phyloP scores from a whole-genome alignment of 2,113 vertebrate species.

The Onychostruthus taczanowskii region DNA sequence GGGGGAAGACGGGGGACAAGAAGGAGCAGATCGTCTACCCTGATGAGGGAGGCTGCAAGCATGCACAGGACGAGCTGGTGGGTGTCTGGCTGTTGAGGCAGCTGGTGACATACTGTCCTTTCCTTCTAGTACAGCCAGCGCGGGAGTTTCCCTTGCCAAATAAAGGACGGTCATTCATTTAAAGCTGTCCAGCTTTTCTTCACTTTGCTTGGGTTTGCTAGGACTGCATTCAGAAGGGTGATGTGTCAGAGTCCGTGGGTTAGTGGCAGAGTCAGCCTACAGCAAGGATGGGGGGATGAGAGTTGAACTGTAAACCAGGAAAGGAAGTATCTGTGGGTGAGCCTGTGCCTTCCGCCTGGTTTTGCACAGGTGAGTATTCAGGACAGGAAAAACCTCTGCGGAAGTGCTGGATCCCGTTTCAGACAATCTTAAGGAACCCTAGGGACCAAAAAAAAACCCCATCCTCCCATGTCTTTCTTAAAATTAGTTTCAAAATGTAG shows the following conservation, averaged over 20 bases:
- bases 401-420: neutral
- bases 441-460: neutral
- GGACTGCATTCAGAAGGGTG: neutral
- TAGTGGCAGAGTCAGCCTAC: neutral
- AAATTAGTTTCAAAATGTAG: neutral
- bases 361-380: neutral
- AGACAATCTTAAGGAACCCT: neutral
- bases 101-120: neutral
- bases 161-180: rapidly evolving
- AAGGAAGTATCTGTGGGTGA: neutral
- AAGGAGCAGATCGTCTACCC: slow-evolving; percentile 35
- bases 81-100: neutral
- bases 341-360: rapidly evolving
- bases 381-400: neutral
- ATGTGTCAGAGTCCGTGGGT: neutral
- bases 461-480: neutral
- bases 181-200: neutral
- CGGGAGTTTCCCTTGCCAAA: rapidly evolving
- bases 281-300: neutral
- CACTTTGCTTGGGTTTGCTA: neutral
- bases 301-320: rapidly evolving
- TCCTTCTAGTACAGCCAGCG: neutral
- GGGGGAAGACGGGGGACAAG: rapidly evolving
- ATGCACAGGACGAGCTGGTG: slow-evolving; percentile 77
- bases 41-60: slow-evolving; percentile 82